Percentiles rank a stretch among this genome's conserved stretches.
Conservation (phyloP, 2,113 vertebrate species). For the Piaya cayana region DNA sequence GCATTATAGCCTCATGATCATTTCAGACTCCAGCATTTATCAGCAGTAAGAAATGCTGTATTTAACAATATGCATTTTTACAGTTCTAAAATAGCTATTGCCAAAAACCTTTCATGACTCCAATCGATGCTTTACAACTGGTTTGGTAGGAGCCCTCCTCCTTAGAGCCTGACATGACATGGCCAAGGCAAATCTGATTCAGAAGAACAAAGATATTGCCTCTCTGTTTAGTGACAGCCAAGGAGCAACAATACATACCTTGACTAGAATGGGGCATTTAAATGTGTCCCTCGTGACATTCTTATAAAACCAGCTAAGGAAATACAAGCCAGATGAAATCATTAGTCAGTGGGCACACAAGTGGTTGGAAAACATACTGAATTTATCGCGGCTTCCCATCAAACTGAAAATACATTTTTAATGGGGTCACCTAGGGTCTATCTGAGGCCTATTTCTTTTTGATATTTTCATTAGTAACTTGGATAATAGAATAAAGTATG, state of each 20-base stretch:
- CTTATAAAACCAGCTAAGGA: background rate
- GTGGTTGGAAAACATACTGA: background rate
- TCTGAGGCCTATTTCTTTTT: background rate
- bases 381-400: background rate
- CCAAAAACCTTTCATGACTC: background rate
- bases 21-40: background rate
- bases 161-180: background rate
- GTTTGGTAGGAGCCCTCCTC: background rate
- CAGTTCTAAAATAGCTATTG: background rate
- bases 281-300: background rate
- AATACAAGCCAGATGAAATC: background rate
- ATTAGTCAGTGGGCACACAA: background rate
- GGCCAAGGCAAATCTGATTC: background rate
- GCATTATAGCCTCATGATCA: background rate
- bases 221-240: background rate
- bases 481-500: conserved; percentile 30
- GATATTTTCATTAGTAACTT: conserved; percentile 36
- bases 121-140: background rate
- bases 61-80: accelerated
- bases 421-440: background rate
- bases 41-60: background rate
- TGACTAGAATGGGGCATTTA: background rate
- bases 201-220: background rate
- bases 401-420: conserved; percentile 8
- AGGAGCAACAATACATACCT: background rate